Percentiles rank a stretch among this genome's conserved stretches.
Evolutionary conservation across 2,888 invertebrate genomes (phyloP).

Genomic region (Epistrophe grossulariae): DNA sequence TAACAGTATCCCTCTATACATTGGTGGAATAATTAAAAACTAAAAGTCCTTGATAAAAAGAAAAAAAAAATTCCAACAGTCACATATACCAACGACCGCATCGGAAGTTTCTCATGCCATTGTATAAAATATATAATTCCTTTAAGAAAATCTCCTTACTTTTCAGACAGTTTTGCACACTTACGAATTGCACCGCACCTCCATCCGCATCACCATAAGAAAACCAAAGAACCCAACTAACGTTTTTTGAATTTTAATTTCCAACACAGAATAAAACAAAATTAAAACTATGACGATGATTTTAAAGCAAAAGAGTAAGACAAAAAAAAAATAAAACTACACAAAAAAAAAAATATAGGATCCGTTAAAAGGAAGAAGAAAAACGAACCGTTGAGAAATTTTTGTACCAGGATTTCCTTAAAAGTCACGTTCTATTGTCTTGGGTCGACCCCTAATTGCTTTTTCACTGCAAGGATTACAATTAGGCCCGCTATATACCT

Average conservation of each 20-base stretch:
- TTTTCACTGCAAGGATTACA: slow-evolving; percentile 72
- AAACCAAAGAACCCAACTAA: slow-evolving; percentile 54
- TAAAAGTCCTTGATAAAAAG: slow-evolving; percentile 53
- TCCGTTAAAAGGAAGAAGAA: slow-evolving; percentile 31
- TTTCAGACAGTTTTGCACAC: slow-evolving; percentile 27
- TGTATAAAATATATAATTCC: slow-evolving; percentile 50
- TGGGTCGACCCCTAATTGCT: slow-evolving; percentile 74
- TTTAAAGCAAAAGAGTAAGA: slow-evolving; percentile 21
- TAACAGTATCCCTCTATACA: not conserved
- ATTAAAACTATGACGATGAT: slow-evolving; percentile 40
- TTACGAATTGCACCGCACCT: slow-evolving; percentile 26
- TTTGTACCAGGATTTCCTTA: slow-evolving; percentile 69
- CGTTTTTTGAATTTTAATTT: slow-evolving; percentile 69
- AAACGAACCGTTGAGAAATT: slow-evolving; percentile 53
- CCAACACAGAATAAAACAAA: slow-evolving; percentile 24
- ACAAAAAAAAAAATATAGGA: slow-evolving; percentile 1
- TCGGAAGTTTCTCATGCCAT: slow-evolving; percentile 19
- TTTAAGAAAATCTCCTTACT: slow-evolving; percentile 43
- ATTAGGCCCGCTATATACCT: slow-evolving; percentile 52
- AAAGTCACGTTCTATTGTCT: slow-evolving; percentile 74
- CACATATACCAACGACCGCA: slow-evolving; percentile 31
- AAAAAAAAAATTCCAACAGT: slow-evolving; percentile 35
- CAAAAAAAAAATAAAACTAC: slow-evolving; percentile 4
- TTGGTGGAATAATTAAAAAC: slow-evolving; percentile 64
- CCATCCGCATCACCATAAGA: not conserved